A percentile compares a stretch with the other conserved stretches of the same genome.
These are phyloP conservation scores for Conus canariensis DNA, from an alignment of 2,888 invertebrate genomes.

Conservation along the genomic window DNA sequence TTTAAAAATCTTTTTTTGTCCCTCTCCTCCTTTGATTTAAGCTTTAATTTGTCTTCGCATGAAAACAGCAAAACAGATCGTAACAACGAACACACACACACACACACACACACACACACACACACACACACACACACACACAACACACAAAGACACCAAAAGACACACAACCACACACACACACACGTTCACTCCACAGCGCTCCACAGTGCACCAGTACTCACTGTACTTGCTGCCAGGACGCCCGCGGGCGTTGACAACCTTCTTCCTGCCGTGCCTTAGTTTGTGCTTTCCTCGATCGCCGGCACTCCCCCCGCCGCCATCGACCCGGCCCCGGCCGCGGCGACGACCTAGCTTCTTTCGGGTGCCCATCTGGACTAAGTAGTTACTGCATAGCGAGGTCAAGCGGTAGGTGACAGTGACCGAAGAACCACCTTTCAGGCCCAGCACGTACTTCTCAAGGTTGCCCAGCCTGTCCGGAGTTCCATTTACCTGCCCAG, in stretches of 20 bases:
- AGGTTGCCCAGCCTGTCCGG: slow-evolving; percentile 20
- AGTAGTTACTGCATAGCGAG: slow-evolving; percentile 36
- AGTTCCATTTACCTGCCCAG: slow-evolving; percentile 36
- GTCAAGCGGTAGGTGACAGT: slow-evolving; percentile 30
- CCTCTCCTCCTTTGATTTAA: too few species aligned
- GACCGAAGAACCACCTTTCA: slow-evolving; percentile 36
- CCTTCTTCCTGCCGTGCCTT: slow-evolving; percentile 6
- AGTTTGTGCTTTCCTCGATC: not conserved
- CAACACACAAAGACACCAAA: not conserved
- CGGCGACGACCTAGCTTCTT: slow-evolving; percentile 11
- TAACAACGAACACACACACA: not conserved
- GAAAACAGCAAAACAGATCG: too few species aligned
- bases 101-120: too few species aligned
- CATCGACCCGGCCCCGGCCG: not conserved
- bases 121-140: too few species aligned
- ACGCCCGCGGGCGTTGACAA: slow-evolving; percentile 9
- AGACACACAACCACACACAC: not conserved
- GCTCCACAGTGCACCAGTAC: not conserved
- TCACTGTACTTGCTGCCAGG: slow-evolving; percentile 14
- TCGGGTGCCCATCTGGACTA: slow-evolving; percentile 40
- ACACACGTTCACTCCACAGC: not conserved
- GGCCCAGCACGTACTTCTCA: not conserved
- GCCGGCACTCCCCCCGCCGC: not conserved
- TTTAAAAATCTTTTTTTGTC: too few species aligned
- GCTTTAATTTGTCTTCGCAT: too few species aligned